Percentiles rank a stretch among this genome's conserved stretches.
Evolutionary conservation across 2,888 invertebrate species (phyloP).

Genomic region (Physocephala rufipes): DNA sequence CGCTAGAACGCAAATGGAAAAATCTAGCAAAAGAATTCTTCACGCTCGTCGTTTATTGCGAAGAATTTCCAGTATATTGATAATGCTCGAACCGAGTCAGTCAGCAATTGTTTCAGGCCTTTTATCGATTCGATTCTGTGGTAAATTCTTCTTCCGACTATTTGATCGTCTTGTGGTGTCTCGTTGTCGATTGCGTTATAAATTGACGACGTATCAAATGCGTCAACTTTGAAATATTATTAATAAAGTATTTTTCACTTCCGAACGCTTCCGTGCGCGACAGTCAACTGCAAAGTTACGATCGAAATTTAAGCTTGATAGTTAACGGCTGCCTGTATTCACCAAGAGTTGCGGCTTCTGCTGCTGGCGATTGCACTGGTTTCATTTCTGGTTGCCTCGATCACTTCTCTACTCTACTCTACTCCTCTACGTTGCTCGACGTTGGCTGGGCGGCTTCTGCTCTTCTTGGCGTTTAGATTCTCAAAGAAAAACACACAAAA

Average conservation of each 20-base stretch:
- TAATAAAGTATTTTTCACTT: constrained; percentile 67
- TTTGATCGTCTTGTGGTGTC: constrained; percentile 40
- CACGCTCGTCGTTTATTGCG: background rate
- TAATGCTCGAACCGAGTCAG: too few relatives aligned
- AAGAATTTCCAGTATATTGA: too few relatives aligned
- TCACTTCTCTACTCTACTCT: constrained; percentile 22
- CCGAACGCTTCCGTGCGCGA: constrained; percentile 67
- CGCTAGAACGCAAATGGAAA: constrained; percentile 1
- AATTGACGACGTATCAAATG: constrained; percentile 39
- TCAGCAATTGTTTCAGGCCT: constrained; percentile 39
- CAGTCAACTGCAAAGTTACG: constrained; percentile 67
- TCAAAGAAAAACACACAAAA: too few relatives aligned
- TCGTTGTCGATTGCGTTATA: constrained; percentile 22
- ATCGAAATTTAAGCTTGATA: constrained; percentile 66
- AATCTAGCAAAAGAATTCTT: background rate
- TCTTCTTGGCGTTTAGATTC: constrained; percentile 42
- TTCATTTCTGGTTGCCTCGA: constrained; percentile 31
- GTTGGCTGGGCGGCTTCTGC: constrained; percentile 38
- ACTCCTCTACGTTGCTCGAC: constrained; percentile 29
- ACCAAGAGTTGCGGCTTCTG: constrained; percentile 57
- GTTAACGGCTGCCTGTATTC: constrained; percentile 64
- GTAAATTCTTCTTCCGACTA: too few relatives aligned
- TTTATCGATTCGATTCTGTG: constrained; percentile 41
- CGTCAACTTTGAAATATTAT: constrained; percentile 59
- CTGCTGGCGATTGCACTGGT: constrained; percentile 43